Percentiles rank a stretch among this genome's conserved stretches.
Evolutionary conservation across 2,113 vertebrate genomes (phyloP).

Genomic region (Oncorhynchus nerka): DNA sequence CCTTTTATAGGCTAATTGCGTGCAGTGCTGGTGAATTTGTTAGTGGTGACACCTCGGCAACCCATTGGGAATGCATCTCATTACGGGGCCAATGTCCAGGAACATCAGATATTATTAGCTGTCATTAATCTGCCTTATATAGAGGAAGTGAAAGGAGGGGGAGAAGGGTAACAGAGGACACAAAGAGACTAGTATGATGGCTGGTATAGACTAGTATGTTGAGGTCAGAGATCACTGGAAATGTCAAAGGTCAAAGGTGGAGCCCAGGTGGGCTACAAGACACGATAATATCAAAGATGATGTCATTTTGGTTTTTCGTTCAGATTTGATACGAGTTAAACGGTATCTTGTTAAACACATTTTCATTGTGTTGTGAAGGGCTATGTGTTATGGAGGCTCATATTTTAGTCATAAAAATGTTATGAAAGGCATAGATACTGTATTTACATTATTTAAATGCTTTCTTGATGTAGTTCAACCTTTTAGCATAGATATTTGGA

Average conservation of each 20-base stretch:
- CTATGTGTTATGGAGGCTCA: not conserved
- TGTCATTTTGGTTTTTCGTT: not conserved
- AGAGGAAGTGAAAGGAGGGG: conserved; percentile 60
- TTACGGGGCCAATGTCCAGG: conserved; percentile 95
- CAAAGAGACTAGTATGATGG: conserved; percentile 79
- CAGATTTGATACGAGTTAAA: no score
- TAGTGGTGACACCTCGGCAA: conserved; percentile 95
- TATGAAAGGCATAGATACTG: not conserved
- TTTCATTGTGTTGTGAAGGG: not conserved
- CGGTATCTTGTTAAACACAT: not conserved
- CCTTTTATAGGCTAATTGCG: conserved; percentile 96
- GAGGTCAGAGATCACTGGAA: conserved; percentile 79
- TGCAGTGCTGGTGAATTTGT: conserved; percentile 91
- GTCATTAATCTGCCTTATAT: conserved; percentile 98
- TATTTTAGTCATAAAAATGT: not conserved
- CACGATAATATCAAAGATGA: conserved; percentile 33
- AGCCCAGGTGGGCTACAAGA: conserved; percentile 33
- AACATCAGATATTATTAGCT: conserved; percentile 99
- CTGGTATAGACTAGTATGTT: conserved; percentile 63
- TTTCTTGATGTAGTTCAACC: not conserved
- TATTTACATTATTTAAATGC: not conserved
- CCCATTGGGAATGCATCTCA: conserved; percentile 97
- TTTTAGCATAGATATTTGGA: not conserved
- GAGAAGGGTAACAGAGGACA: conserved; percentile 69
- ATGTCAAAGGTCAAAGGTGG: conserved; percentile 54